Base-by-base conservation (phyloP, 1,140 invertebrate species). In the Heliconius nattereri region DNA sequence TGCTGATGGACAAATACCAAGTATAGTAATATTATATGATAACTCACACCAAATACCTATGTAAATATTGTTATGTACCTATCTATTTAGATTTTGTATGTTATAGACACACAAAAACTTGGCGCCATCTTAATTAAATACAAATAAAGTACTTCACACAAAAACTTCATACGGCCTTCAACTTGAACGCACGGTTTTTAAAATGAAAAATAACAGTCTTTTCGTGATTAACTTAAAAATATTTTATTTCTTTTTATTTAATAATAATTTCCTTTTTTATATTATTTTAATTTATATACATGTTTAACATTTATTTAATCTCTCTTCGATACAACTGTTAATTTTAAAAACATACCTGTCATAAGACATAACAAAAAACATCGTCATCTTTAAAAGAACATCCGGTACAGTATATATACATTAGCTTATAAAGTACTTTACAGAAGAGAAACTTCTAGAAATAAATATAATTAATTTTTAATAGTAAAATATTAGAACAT, bases 81-180 rank as follows among this genome's bases (percentile, higher is more conserved):
- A 45, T 60, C 40, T 45, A 16, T 60, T 60, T n/a, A 23, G 8
- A 23, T 60, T n/a, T 60, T 60, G 7, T 9, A 23, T 26, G 72
- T 76, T 70, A 83, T 45, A 45, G 75, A 83, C 79, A 66, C n/a
- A 81, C 75, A 83, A 83, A 83, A 81, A 81, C 71, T 32, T 79
- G 82, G 79, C 82, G 82, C 82, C 79, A 79, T 57, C 76, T 71
- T 76, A 49, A 75, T 66, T 54, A 75, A 80, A 75, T 66, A 66
- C 60, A 80, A 78, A 75, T 29, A 73, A 26, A 60, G 40, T 60
- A 71, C 79, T 66, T 75, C 45, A 52, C 26, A 52, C 26, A 13
- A 29, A 29, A 23, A 66, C 60, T 66, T 29, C 60, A 26, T 26
- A 26, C 40, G 78, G 72, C 81, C 78, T 83, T 83, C 76, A 80